Percentiles rank a stretch among this genome's conserved stretches.
Conservation (phyloP, 2,888 invertebrate genomes). For the Masnerella sp. region DNA sequence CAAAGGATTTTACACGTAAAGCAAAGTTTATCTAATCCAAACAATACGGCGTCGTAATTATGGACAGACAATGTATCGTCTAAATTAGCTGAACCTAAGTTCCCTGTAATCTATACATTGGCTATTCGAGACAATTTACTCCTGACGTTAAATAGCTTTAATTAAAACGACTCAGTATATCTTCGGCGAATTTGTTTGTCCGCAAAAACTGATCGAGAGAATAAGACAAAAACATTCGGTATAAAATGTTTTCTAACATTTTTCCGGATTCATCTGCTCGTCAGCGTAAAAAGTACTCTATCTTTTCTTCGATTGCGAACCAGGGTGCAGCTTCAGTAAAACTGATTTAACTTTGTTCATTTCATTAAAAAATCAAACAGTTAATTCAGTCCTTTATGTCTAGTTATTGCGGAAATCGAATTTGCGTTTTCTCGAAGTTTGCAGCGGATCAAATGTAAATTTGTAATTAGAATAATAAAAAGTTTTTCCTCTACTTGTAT, state of each 20-base stretch:
- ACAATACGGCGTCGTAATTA: slow-evolving; percentile 45
- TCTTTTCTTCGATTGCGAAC: slow-evolving; percentile 6
- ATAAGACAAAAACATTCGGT: neutral
- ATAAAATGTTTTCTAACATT: slow-evolving; percentile 17
- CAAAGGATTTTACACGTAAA: slow-evolving; percentile 14
- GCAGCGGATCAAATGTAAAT: neutral
- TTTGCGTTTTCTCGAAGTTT: slow-evolving; percentile 5
- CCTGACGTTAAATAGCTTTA: slow-evolving; percentile 41
- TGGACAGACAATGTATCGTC: slow-evolving; percentile 43
- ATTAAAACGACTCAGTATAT: slow-evolving; percentile 35
- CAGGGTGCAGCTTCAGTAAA: neutral
- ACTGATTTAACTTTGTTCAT: slow-evolving; percentile 22
- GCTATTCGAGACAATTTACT: slow-evolving; percentile 45
- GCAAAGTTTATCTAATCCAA: slow-evolving; percentile 45
- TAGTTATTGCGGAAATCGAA: slow-evolving; percentile 5
- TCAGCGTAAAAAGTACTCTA: slow-evolving; percentile 10
- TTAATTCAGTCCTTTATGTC: slow-evolving; percentile 21
- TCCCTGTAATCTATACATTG: slow-evolving; percentile 43
- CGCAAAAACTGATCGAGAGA: neutral
- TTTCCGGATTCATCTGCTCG: slow-evolving; percentile 17
- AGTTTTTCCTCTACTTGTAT: no score
- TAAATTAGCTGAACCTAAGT: slow-evolving; percentile 51
- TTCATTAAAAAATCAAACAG: slow-evolving; percentile 24
- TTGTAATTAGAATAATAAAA: no score
- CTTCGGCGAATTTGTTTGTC: slow-evolving; percentile 22